Evolutionary conservation across 2,113 vertebrate genomes (phyloP), one percentile per base, ranked within the genome.

Genomic region (Daphoenositta chrysoptera): DNA sequence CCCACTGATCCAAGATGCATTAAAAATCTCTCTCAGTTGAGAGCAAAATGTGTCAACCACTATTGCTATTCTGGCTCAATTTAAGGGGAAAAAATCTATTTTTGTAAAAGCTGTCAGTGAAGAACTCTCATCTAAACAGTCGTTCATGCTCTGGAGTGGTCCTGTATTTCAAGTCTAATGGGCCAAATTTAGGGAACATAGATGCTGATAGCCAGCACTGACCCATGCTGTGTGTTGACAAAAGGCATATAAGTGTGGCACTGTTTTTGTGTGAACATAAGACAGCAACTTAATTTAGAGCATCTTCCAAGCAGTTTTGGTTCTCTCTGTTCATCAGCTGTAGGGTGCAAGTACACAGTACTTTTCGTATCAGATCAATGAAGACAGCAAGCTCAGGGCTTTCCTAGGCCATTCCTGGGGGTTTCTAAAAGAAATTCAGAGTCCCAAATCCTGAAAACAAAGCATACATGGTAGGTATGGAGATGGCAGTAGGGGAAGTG

Each of bases 21-120:
- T 96, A 94, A 97, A 94, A 94, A 90, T 65, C 57, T 86, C 65
- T 92, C 50, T 92, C 61, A 71, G 33, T 5, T 89, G 61, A 94
- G 58, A 85, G 85, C 26, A 96, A 96, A 94, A 78, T 56, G 13
- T 79, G 64, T 79, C 94, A 95, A 72, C 26, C 40, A 69, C 56
- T 40, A 63, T 42, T 93, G 45, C 50, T 48, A 80, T 75, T 94
- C 94, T n/a, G 26, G 76, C 47, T 91, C 87, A 84, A 60, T 94
- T 94, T 96, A 91, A 27, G 13, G n/a, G 45, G 56, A 78, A 78
- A 60, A 84, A 60, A 89, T 78, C 72, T 76, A 78, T 91, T 97
- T 97, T 87, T 90, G 51, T 80, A 93, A 94, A 93, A 76, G 28
- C 58, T 94, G 63, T 61, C 76, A 83, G n/a, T 44, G 48, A 66